Evolutionary conservation across 2,888 invertebrate species (phyloP), one percentile per base, ranked within the genome.

Genomic region (Drosophila leonis): DNA sequence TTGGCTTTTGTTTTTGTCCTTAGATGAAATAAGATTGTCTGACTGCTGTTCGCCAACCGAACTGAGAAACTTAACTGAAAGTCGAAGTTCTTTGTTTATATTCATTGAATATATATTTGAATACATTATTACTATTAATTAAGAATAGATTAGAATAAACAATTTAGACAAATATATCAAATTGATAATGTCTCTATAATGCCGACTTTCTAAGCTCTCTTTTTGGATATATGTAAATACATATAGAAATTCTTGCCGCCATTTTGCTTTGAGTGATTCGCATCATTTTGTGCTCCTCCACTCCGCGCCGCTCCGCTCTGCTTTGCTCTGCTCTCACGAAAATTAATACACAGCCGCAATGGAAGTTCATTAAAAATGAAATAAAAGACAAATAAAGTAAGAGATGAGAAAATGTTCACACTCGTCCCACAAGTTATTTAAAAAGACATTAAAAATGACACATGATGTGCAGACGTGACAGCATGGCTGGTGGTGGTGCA

Each of bases 401-500:
- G 44, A 64, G 20, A 44, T 42, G 27, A 37, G 60, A 55, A 65
- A 63, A 44, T 56, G 61, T 62, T 37, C 44, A 65, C 69, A 74
- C 48, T 67, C 39, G 46, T 61, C 46, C 61, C 71, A 56, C 68
- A 62, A 76, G 78, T 75, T 72, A 73, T 86, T 83, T 88, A 83
- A 88, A 83, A 88, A 80, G 69, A 73, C 88, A 83, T 83, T 88
- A 83, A 88, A 82, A 69, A 52, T 78, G 84, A 73, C 84, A 78
- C 70, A 72, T 55, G 66, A 55, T 56, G 41, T 56, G 48, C 49
- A 57, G 59, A 52, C 64, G 48, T 29, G 35, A 37, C 55, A 29
- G 13, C 29, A 20, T 1, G 13, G 49, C 27, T 37, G 20, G 24
- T 41, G 20, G 27, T 15, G 52, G 42, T 65, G 73, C 4, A 48